Conservation (phyloP, 2,797 vertebrate genomes). For the Tadarida brasiliensis region DNA sequence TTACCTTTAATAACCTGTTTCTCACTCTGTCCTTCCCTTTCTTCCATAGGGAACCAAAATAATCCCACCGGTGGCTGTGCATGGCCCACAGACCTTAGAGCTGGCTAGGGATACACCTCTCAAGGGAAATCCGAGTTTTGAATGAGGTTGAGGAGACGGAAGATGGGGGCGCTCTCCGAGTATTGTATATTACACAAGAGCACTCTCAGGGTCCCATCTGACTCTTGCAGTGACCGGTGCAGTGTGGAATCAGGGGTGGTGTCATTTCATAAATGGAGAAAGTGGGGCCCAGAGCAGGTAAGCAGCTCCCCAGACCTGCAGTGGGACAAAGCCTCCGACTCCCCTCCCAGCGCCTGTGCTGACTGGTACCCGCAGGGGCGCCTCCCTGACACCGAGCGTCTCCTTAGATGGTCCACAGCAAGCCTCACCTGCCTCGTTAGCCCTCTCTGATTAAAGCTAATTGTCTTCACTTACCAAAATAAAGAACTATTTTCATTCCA, state of each 20-base stretch:
- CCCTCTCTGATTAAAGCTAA: not conserved
- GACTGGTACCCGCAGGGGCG: too few species aligned
- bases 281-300: not conserved
- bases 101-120: not conserved
- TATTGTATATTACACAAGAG: fast-evolving
- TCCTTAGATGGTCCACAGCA: not conserved
- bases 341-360: not conserved
- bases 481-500: not conserved
- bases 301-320: not conserved
- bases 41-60: not conserved
- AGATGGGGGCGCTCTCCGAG: not conserved
- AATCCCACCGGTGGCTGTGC: not conserved
- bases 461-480: not conserved
- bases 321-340: not conserved
- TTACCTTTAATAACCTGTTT: not conserved
- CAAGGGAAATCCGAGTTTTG: not conserved
- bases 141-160: not conserved
- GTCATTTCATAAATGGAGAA: not conserved
- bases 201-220: not conserved
- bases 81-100: not conserved
- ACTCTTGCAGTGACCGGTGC: not conserved
- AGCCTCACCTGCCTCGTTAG: not conserved
- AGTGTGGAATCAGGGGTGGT: not conserved
- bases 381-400: not conserved
- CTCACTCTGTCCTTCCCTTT: not conserved